Evolutionary conservation across 2,888 invertebrate genomes (phyloP), one percentile per base, ranked within the genome.

Genomic region (Lydus trimaculatus): DNA sequence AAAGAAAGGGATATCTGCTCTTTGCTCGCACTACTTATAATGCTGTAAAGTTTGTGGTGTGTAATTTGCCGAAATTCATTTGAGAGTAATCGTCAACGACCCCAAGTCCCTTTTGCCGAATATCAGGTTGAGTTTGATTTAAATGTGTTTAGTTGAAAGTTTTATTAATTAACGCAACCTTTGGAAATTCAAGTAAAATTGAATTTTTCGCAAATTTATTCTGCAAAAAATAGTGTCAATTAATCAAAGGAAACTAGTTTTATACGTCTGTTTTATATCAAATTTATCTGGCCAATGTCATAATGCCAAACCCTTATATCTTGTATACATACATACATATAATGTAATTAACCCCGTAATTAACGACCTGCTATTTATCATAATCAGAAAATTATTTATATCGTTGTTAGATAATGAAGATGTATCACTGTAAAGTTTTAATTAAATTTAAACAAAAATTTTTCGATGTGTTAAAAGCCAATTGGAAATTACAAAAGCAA

Each of bases 61-160:
- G 64, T 66, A 70, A 70, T 70, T 66, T 70, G 64, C 64, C 70
- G 39, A 66, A 60, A 70, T 70, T 66, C 70, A 66, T 66, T 66
- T 61, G 66, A 61, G 66, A 70, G 66, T 59, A 64, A 64, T 66
- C 66, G 61, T 66, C 66, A 64, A 66, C 65, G 69, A 63, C 69
- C 61, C 64, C 33, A 43, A 8, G 23, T 52, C 52, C 52, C 56
- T 62, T 63, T 63, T 61, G 65, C 62, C 65, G 58, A 68, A 61
- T 68, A 56, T 65, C 68, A 59, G 56, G 33, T 65, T 15, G 25
- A 56, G 13, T 56, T 65, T 69, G 65, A 69, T 69, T 69, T 69
- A 65, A 69, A 64, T 52, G 63, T 65, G 52, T 63, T 48, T 63
- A 15, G 23, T 56, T 25, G 61, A 65, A 65, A 69, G 65, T 65